Percentiles rank a stretch among this genome's conserved stretches.
Conservation (phyloP, 2,113 vertebrate genomes). For the Formicarius rufipectus region DNA sequence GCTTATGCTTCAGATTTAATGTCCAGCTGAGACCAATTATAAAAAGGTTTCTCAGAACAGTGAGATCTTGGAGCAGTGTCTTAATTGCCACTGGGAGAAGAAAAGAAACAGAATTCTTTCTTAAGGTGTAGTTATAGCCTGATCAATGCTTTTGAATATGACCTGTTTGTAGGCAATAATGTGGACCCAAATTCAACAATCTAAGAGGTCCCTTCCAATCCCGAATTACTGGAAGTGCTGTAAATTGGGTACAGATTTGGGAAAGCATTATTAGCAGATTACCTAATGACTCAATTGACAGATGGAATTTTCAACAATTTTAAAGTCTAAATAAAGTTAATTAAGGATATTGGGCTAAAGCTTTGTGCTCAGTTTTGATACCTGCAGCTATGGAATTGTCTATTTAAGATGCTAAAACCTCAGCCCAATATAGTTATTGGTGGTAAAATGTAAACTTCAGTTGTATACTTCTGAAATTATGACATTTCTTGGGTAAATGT, state of each 20-base stretch:
- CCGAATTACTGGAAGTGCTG: neutral
- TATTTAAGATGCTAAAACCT: neutral
- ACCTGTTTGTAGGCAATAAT: neutral
- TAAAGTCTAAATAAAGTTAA: neutral
- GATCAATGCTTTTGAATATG: neutral
- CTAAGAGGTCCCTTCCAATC: neutral
- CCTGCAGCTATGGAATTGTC: neutral
- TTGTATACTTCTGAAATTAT: neutral
- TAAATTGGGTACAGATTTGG: neutral
- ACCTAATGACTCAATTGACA: neutral
- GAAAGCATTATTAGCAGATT: neutral
- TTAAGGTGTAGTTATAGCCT: neutral
- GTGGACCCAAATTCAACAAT: neutral
- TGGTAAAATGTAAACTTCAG: neutral
- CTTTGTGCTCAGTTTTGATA: neutral
- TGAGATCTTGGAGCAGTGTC: neutral
- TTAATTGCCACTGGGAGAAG: neutral
- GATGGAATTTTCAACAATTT: neutral
- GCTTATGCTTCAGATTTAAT: constrained; percentile 17
- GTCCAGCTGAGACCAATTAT: constrained; percentile 33
- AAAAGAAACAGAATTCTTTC: neutral
- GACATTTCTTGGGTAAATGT: neutral
- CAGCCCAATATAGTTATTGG: neutral
- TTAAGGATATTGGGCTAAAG: neutral
- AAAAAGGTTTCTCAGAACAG: neutral